phyloP scores from a whole-genome alignment of 2,888 invertebrate species.

The Drosophila gaucha region DNA sequence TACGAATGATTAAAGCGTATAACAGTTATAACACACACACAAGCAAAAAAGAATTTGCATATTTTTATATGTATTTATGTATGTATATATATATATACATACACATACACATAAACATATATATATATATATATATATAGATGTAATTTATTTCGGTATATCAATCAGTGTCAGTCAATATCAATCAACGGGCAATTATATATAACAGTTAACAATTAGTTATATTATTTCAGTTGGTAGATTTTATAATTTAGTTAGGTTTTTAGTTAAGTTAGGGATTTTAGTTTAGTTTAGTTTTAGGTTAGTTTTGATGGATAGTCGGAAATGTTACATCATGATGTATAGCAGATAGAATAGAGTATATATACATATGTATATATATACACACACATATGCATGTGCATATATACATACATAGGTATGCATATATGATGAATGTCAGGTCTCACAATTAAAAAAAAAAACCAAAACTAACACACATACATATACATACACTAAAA shows the following conservation, averaged over 20 bases:
- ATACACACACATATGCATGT: slow-evolving; percentile 7
- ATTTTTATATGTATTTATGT: slow-evolving; percentile 17
- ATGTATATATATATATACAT: slow-evolving; percentile 12
- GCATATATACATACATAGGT: slow-evolving; percentile 17
- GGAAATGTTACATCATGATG: slow-evolving; percentile 35
- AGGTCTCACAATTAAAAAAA: slow-evolving; percentile 31
- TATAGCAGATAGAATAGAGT: slow-evolving; percentile 18
- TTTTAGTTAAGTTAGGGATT: slow-evolving; percentile 26
- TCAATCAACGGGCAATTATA: slow-evolving; percentile 40
- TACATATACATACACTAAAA: slow-evolving; percentile 44
- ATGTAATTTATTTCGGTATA: slow-evolving; percentile 1
- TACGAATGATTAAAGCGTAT: slow-evolving; percentile 5
- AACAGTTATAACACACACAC: slow-evolving; percentile 33
- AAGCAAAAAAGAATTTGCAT: slow-evolving; percentile 13
- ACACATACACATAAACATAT: slow-evolving; percentile 18
- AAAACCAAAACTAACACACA: slow-evolving; percentile 25
- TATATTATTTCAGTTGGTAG: slow-evolving; percentile 15
- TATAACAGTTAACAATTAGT: slow-evolving; percentile 42
- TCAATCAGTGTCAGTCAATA: slow-evolving; percentile 32
- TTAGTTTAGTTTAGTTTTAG: slow-evolving; percentile 30
- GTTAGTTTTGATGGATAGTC: slow-evolving; percentile 34
- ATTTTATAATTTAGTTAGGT: slow-evolving; percentile 6
- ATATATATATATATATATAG: slow-evolving; percentile 10
- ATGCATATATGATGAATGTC: slow-evolving; percentile 19
- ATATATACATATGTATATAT: slow-evolving; percentile 1